These are phyloP conservation scores for Perca schrenkii DNA, from an alignment of 2,113 vertebrate genomes.

Conservation along the genomic window DNA sequence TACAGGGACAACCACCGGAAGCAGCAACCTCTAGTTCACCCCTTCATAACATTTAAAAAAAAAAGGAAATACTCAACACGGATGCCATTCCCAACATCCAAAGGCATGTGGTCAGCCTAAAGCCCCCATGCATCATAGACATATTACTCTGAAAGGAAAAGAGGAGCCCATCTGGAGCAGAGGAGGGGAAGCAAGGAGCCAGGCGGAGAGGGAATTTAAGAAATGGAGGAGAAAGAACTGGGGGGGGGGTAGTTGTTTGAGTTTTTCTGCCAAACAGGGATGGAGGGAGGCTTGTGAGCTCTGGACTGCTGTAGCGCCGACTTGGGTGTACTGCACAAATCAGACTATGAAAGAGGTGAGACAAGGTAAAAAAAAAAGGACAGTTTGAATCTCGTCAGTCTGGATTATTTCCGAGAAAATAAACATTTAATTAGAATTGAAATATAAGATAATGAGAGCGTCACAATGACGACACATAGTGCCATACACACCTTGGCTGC, in stretches of 20 bases:
- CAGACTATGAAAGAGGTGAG: slow-evolving; percentile 6
- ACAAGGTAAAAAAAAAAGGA: slow-evolving; percentile 12
- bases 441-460: slow-evolving; percentile 9
- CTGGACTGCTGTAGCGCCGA: slow-evolving; percentile 1
- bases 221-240: slow-evolving; percentile 57
- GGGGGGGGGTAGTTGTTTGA: slow-evolving; percentile 34
- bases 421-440: neutral
- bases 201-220: slow-evolving; percentile 50
- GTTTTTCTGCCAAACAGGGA: slow-evolving; percentile 33
- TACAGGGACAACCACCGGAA: slow-evolving; percentile 42
- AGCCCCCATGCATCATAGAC: slow-evolving; percentile 41
- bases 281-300: slow-evolving; percentile 32
- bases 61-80: slow-evolving; percentile 43
- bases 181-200: slow-evolving; percentile 14
- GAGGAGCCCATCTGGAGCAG: slow-evolving; percentile 63
- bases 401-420: slow-evolving; percentile 4
- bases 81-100: slow-evolving; percentile 57
- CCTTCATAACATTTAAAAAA: slow-evolving; percentile 15
- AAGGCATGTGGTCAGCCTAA: slow-evolving; percentile 62
- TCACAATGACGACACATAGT: neutral
- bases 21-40: slow-evolving; percentile 64
- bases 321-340: slow-evolving; percentile 26
- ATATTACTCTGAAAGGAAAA: slow-evolving; percentile 53
- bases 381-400: neutral
- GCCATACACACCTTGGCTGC: neutral